Percentiles rank a stretch among this genome's conserved stretches.
Evolutionary conservation across 2,888 invertebrate genomes (phyloP).

Genomic region (Rhynchonema sp.): DNA sequence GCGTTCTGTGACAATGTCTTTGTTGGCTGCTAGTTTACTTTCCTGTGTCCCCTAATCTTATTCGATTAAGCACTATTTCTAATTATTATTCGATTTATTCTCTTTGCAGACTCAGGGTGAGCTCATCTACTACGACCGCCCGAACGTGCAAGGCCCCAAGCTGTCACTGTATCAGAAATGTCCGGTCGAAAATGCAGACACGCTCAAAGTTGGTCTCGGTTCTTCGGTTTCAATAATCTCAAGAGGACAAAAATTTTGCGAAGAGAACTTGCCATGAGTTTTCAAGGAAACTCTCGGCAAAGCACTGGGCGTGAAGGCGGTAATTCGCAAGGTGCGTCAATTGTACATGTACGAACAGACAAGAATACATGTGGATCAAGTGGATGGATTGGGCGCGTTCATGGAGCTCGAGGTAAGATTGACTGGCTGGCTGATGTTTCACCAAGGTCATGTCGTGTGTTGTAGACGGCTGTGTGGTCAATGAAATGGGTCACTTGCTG

Average conservation of each 20-base stretch:
- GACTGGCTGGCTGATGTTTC: no score
- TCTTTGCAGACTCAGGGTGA: constrained; percentile 42
- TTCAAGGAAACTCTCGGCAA: constrained; percentile 33
- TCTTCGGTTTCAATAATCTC: background rate
- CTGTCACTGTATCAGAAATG: constrained; percentile 49
- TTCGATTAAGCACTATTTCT: no score
- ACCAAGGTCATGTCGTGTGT: no score
- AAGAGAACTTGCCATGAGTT: background rate
- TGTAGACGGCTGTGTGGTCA: background rate
- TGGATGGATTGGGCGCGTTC: constrained; percentile 54
- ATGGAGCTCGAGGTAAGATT: constrained; percentile 73
- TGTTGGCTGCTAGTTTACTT: no score
- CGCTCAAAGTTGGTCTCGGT: constrained; percentile 14
- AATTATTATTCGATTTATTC: no score
- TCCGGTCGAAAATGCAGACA: constrained; percentile 31
- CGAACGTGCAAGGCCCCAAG: constrained; percentile 59
- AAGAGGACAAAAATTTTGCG: no score
- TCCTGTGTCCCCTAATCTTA: no score
- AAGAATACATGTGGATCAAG: constrained; percentile 60
- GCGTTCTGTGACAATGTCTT: no score
- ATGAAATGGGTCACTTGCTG: background rate
- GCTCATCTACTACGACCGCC: constrained; percentile 58
- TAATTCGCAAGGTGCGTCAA: constrained; percentile 53
- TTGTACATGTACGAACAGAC: constrained; percentile 62
- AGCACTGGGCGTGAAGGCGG: constrained; percentile 49